phyloP scores from a whole-genome alignment of 2,113 vertebrate species.

The Bubo blakistoni region DNA sequence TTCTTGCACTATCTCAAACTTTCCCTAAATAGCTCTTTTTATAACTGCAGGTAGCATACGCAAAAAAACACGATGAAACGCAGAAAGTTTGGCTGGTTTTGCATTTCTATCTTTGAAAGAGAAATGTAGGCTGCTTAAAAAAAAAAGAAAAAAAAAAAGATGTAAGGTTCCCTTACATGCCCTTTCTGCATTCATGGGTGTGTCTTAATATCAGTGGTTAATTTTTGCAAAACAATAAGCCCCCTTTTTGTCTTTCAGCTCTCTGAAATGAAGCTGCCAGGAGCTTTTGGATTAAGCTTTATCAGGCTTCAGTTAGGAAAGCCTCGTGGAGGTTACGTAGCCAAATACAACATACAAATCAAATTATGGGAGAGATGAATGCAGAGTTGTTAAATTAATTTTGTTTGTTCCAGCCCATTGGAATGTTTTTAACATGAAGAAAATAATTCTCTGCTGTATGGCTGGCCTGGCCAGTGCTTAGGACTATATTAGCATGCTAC shows the following conservation, averaged over 20 bases:
- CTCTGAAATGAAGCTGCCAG: conserved; percentile 16
- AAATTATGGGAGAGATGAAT: conserved; percentile 61
- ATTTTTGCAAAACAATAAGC: neutral
- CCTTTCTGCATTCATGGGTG: neutral
- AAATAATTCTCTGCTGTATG: conserved; percentile 39
- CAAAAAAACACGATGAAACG: neutral
- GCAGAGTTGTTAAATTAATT: conserved; percentile 61
- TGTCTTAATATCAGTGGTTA: neutral
- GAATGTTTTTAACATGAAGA: conserved; percentile 61
- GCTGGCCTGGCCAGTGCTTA: neutral
- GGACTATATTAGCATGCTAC: conserved; percentile 5
- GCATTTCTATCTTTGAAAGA: neutral
- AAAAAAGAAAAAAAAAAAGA: neutral
- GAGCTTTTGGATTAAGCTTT: conserved; percentile 50
- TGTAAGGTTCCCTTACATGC: neutral
- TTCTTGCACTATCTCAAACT: neutral
- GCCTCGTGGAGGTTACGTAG: conserved; percentile 29
- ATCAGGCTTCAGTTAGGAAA: conserved; percentile 44
- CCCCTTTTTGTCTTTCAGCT: neutral
- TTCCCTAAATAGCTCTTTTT: conserved; percentile 16
- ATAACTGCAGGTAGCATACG: neutral
- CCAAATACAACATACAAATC: conserved; percentile 63
- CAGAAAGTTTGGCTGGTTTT: conserved; percentile 8
- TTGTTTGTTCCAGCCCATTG: conserved; percentile 63
- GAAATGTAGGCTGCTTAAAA: neutral